Conservation (phyloP, 2,113 vertebrate species). For the Dipodomys spectabilis region DNA sequence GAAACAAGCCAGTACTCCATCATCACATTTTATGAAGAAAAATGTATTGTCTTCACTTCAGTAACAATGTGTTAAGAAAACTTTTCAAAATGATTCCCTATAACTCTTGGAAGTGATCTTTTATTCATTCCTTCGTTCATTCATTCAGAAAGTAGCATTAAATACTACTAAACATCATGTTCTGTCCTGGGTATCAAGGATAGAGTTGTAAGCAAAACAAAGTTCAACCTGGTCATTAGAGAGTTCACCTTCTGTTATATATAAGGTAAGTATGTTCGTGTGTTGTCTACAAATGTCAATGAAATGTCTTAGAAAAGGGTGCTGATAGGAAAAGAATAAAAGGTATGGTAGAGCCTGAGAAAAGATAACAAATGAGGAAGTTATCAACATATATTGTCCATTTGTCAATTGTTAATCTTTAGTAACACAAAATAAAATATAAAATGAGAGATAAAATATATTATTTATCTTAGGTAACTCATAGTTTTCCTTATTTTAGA, state of each 20-base stretch:
- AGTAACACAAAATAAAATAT: not conserved
- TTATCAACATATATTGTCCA: not conserved
- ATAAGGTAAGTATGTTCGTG: not conserved
- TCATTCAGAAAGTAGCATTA: not conserved
- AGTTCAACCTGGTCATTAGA: not conserved
- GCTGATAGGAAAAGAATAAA: not conserved
- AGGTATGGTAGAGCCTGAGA: not conserved
- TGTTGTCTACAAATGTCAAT: not conserved
- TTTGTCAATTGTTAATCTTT: not conserved
- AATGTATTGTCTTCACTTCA: not conserved
- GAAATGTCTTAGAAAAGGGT: not conserved
- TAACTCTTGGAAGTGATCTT: not conserved
- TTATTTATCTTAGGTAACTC: not conserved
- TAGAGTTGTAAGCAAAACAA: not conserved
- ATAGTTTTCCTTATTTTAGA: not conserved
- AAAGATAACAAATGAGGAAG: not conserved
- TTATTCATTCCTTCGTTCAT: not conserved
- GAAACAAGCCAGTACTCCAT: not conserved
- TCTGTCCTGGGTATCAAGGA: not conserved
- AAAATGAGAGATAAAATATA: not conserved
- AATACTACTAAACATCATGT: not conserved
- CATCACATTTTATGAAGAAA: not conserved
- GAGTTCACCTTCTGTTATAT: not conserved
- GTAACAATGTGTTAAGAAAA: not conserved
- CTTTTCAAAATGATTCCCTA: not conserved